Percentiles rank a stretch among this genome's conserved stretches.
Conservation (phyloP, 2,113 vertebrate species). For the Pogonocichla stellata region DNA sequence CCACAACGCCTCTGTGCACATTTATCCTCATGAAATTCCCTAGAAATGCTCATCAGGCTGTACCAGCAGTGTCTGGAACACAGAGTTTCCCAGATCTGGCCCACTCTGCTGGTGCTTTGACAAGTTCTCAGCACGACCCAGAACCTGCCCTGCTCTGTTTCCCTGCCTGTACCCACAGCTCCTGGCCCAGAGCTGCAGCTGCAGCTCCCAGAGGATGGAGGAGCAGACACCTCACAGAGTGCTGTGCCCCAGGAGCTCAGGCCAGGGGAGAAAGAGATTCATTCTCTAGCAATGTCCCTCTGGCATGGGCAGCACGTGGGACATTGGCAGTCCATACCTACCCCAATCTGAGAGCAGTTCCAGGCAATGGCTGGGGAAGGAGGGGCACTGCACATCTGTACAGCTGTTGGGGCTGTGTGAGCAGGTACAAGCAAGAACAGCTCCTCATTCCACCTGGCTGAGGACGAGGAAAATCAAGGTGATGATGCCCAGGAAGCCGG, state of each 20-base stretch:
- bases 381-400: neutral
- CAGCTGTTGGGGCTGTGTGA: neutral
- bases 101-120: neutral
- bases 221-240: neutral
- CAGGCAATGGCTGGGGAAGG: neutral
- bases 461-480: neutral
- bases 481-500: neutral
- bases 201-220: neutral
- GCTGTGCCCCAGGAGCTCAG: neutral
- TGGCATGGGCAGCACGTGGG: neutral
- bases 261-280: neutral
- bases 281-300: neutral
- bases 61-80: constrained; percentile 1
- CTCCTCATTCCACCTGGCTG: neutral
- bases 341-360: neutral
- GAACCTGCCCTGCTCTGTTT: neutral
- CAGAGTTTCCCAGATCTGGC: neutral
- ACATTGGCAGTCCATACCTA: neutral
- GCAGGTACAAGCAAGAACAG: neutral
- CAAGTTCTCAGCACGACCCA: neutral
- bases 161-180: neutral
- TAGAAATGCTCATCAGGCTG: constrained; percentile 1
- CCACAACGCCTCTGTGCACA: neutral
- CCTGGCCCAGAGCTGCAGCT: neutral
- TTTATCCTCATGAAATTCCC: constrained; percentile 13